Base-by-base conservation (phyloP, 2,888 invertebrate species). In the Drosophila robusta region DNA sequence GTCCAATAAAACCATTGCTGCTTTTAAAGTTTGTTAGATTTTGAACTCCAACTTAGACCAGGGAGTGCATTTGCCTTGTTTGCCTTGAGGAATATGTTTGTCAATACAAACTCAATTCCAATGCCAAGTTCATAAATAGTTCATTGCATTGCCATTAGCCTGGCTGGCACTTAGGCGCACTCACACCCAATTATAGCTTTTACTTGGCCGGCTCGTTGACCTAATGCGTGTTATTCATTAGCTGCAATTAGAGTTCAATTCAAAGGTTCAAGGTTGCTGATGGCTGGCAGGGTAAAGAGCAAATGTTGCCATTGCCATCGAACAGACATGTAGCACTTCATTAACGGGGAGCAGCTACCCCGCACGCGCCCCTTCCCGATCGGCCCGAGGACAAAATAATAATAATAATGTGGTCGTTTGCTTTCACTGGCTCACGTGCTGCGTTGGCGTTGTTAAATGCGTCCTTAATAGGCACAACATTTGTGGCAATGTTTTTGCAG, bases 381-480 rank as follows among this genome's bases (percentile, higher is more conserved):
- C 46, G 29, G 9, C 14, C 49, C 22, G 22, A 24, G 16, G 12
- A 16, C 24, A 46, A 63, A 77, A 78, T 68, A 57, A 57, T 77
- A 84, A 85, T 81, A 84, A 85, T 83, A 83, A 79, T 85, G 86
- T 51, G 70, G 60, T 75, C 83, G 77, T 88, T 83, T 88, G 80
- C 77, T 77, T 83, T 80, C 80, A 75, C 67, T 68, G 77, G 78
- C 63, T 77, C 88, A 83, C 83, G 88, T 82, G 69, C 75, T 72
- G 70, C 69, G 61, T 16, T 47, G 54, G 9, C 34, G 51, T 54
- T 78, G 71, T 74, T 76, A 86, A 86, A 80, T 86, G 71, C 50
- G 55, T 70, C 69, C 77, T 72, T 86, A 88, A 83, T 86, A 88
- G 83, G 69, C 80, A 63, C 75, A 68, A 65, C 88, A 79, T 79